Evolutionary conservation across 2,888 invertebrate genomes (phyloP).

Genomic region (Sialis fuliginosa): DNA sequence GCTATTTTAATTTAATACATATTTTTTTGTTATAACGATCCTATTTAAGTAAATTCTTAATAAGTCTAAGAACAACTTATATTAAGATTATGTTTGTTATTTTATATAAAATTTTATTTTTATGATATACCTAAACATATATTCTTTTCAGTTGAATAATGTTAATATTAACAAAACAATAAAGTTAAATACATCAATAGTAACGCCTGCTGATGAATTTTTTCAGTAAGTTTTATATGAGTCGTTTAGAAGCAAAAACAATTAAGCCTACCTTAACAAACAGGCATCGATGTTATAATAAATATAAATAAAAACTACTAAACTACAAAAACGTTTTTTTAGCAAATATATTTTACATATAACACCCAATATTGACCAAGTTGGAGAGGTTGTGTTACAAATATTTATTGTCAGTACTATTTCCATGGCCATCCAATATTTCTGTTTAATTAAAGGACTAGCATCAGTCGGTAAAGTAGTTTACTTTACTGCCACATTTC

Average conservation of each 20-base stretch:
- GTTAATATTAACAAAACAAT: neutral
- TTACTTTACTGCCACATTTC: conserved; percentile 76
- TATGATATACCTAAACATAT: neutral
- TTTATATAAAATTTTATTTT: no score
- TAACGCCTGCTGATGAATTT: conserved; percentile 67
- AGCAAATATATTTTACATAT: conserved; percentile 66
- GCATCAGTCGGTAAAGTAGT: conserved; percentile 78
- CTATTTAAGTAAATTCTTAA: no score
- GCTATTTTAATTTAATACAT: no score
- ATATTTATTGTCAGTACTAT: conserved; percentile 54
- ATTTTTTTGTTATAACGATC: no score
- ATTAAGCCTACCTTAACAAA: neutral
- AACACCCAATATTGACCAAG: conserved; percentile 50
- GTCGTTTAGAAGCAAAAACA: neutral
- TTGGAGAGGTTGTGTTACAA: conserved; percentile 67
- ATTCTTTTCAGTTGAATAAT: neutral
- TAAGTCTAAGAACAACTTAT: no score
- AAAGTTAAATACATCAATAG: conserved; percentile 10
- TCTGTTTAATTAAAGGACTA: conserved; percentile 75
- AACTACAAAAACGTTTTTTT: conserved; percentile 15
- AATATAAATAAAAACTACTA: no score
- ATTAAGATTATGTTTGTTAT: no score
- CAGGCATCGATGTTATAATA: no score
- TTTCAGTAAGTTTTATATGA: conserved; percentile 51
- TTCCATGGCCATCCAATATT: conserved; percentile 65